Percentiles rank a stretch among this genome's conserved stretches.
These are phyloP conservation scores for Drosophila lacertosa DNA, from an alignment of 1,140 invertebrate species.

Conservation along the genomic window DNA sequence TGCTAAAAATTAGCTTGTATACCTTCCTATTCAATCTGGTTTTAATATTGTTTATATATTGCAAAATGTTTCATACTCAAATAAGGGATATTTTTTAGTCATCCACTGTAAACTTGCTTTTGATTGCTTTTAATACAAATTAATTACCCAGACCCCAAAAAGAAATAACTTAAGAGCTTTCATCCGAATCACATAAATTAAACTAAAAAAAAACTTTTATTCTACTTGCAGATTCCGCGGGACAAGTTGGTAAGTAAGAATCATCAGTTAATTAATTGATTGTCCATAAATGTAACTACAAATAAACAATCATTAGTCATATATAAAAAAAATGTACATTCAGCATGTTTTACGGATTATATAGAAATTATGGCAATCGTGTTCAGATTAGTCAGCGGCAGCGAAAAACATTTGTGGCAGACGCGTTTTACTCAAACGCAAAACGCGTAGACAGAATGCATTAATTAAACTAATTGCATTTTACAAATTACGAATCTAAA, in stretches of 20 bases:
- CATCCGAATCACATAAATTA: slow-evolving; percentile 5
- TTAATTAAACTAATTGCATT: slow-evolving; percentile 72
- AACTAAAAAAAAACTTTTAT: background rate
- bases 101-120: too few relatives aligned
- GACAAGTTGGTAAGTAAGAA: slow-evolving; percentile 37
- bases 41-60: too few relatives aligned
- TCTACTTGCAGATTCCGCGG: slow-evolving; percentile 27
- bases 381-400: slow-evolving; percentile 30
- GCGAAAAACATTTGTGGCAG: slow-evolving; percentile 5
- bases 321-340: background rate
- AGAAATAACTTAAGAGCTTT: too few relatives aligned
- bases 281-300: background rate
- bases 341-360: slow-evolving; percentile 4
- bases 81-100: too few relatives aligned
- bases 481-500: slow-evolving; percentile 61
- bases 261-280: background rate
- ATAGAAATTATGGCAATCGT: slow-evolving; percentile 1
- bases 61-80: too few relatives aligned
- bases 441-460: slow-evolving; percentile 59
- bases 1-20: too few relatives aligned
- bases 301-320: background rate
- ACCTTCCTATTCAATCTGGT: too few relatives aligned
- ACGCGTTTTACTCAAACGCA: slow-evolving; percentile 21
- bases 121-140: too few relatives aligned
- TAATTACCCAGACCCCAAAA: too few relatives aligned